These are phyloP conservation scores for Lordiphosa collinella DNA, from an alignment of 1,140 invertebrate species.

Conservation along the genomic window DNA sequence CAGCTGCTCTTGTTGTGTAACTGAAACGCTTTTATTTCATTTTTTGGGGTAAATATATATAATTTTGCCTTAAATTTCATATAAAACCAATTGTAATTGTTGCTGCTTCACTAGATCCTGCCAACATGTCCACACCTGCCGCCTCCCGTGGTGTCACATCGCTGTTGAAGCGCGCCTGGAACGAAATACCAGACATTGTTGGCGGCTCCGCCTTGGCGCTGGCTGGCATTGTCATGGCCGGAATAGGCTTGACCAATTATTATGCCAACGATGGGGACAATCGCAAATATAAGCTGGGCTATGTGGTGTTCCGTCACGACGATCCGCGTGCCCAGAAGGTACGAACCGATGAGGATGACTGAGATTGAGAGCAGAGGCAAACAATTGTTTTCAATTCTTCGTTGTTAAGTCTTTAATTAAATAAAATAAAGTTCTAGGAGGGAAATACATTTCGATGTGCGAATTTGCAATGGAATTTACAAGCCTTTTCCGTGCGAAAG, in stretches of 20 bases:
- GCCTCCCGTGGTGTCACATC: slow-evolving; percentile 57
- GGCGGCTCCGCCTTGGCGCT: slow-evolving; percentile 80
- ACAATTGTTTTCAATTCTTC: slow-evolving; percentile 15
- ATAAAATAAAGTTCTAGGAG: slow-evolving; percentile 15
- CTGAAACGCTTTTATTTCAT: too few relatives aligned
- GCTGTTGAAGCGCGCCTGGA: slow-evolving; percentile 82
- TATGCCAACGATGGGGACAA: slow-evolving; percentile 84
- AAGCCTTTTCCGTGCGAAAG: slow-evolving; percentile 28
- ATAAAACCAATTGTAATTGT: too few relatives aligned
- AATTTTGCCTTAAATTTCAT: too few relatives aligned
- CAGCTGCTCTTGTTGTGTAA: too few relatives aligned
- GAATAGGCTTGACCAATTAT: slow-evolving; percentile 81
- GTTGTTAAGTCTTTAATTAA: slow-evolving; percentile 57
- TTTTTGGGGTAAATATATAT: too few relatives aligned
- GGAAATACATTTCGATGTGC: slow-evolving; percentile 7
- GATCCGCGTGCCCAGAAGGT: slow-evolving; percentile 82
- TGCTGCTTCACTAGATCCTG: too few relatives aligned
- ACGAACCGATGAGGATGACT: slow-evolving; percentile 77
- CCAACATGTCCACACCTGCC: slow-evolving; percentile 57
- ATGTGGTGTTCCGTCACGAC: slow-evolving; percentile 83
- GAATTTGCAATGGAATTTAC: slow-evolving; percentile 23
- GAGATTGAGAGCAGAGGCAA: slow-evolving; percentile 21
- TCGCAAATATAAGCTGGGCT: slow-evolving; percentile 82
- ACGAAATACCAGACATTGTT: slow-evolving; percentile 85
- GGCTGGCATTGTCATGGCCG: slow-evolving; percentile 80